Evolutionary conservation across 1,140 invertebrate genomes (phyloP).

Genomic region (Centruroides vittatus): DNA sequence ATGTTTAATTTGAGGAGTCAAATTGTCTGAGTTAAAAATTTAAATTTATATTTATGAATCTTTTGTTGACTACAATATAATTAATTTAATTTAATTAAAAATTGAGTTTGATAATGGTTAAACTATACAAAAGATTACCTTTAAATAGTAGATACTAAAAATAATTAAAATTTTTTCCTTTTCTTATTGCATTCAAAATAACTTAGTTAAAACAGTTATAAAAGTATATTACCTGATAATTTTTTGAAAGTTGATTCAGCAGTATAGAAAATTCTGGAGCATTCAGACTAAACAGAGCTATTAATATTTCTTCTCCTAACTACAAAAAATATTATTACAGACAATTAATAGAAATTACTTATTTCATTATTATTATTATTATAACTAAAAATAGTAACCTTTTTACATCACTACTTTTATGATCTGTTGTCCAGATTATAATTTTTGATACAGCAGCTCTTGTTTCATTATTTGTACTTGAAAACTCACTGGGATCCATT

Average conservation of each 20-base stretch:
- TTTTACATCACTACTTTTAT: slow-evolving; percentile 51
- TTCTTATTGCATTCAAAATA: neutral
- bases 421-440: slow-evolving; percentile 39
- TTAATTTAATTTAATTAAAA: no score
- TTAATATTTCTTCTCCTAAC: slow-evolving; percentile 59
- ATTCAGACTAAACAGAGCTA: slow-evolving; percentile 79
- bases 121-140: no score
- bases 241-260: slow-evolving; percentile 62
- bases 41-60: no score
- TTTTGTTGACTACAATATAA: no score
- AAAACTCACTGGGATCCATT: slow-evolving; percentile 32
- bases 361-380: no score
- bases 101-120: no score
- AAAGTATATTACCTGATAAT: slow-evolving; percentile 32
- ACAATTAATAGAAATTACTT: no score
- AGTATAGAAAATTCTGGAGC: slow-evolving; percentile 70
- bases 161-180: no score
- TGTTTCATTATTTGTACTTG: slow-evolving; percentile 24
- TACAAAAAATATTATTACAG: slow-evolving; percentile 16
- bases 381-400: slow-evolving; percentile 27
- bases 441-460: slow-evolving; percentile 35
- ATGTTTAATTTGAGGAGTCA: no score
- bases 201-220: no score
- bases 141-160: no score
- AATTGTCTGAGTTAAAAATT: no score